A percentile compares a stretch with the other conserved stretches of the same genome.
phyloP scores from a whole-genome alignment of 30 jellyfish, hydroid and myxozoan species.

The Pelagia noctiluca region DNA sequence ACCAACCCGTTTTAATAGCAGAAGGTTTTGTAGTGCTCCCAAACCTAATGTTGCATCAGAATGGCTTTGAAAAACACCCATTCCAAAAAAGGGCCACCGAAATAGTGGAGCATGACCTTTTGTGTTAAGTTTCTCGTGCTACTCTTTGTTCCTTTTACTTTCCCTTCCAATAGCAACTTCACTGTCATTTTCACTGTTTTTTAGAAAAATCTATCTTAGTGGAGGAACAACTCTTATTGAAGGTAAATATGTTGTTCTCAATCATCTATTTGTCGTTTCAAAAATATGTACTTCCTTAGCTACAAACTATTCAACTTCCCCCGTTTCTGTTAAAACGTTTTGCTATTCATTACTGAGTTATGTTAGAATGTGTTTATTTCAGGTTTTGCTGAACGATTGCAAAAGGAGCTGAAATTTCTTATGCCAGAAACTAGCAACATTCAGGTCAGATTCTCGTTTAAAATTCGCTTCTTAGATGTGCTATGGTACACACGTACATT shows the following conservation, averaged over 20 bases:
- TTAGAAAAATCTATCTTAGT: conserved; percentile 76
- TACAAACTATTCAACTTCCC: not conserved
- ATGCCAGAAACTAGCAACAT: conserved; percentile 70
- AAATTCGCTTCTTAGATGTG: not conserved
- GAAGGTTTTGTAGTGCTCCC: too few relatives aligned
- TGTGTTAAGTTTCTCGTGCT: too few relatives aligned
- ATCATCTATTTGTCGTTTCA: not conserved
- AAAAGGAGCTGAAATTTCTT: conserved; percentile 73
- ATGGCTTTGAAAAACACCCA: too few relatives aligned
- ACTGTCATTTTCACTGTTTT: too few relatives aligned
- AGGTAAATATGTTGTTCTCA: conserved; percentile 39
- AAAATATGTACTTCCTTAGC: not conserved
- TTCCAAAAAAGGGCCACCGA: too few relatives aligned
- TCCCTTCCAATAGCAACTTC: too few relatives aligned
- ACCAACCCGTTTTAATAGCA: too few relatives aligned
- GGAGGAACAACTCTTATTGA: conserved; percentile 89
- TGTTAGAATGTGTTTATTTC: not conserved
- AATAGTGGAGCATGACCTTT: too few relatives aligned
- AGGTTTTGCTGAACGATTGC: conserved; percentile 85
- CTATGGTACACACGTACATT: not conserved
- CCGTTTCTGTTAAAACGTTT: not conserved
- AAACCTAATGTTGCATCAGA: too few relatives aligned
- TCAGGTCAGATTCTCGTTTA: conserved; percentile 55
- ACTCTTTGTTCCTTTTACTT: too few relatives aligned
- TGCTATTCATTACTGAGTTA: not conserved